A percentile compares a stretch with the other conserved stretches of the same genome.
Conservation (phyloP, 2,888 invertebrate species). For the Listrodromus nycthemerus region DNA sequence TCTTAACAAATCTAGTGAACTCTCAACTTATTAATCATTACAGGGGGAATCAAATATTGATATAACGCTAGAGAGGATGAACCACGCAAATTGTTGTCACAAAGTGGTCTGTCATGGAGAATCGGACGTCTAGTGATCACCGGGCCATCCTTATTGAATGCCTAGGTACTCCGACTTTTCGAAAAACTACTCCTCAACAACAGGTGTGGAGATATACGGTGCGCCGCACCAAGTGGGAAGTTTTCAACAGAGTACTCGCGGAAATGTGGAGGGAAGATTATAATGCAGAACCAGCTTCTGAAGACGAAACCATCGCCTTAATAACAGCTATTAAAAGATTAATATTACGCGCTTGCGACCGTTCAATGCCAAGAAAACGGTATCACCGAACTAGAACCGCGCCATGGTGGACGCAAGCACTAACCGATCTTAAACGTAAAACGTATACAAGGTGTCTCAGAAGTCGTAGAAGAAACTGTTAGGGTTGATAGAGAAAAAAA, state of each 20-base stretch:
- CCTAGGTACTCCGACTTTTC: no score
- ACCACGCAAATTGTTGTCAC: not conserved
- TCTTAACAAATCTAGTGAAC: conserved; percentile 3
- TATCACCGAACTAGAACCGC: not conserved
- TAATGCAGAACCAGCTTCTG: no score
- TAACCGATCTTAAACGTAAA: not conserved
- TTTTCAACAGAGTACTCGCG: no score
- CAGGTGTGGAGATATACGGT: not conserved
- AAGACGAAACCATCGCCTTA: not conserved
- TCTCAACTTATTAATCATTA: not conserved
- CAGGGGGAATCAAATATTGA: conserved; percentile 1
- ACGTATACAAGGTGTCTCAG: no score
- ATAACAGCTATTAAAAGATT: not conserved
- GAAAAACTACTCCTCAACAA: no score
- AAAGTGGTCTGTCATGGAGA: not conserved
- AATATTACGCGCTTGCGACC: not conserved
- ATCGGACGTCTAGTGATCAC: not conserved
- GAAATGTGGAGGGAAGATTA: no score
- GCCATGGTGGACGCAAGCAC: not conserved
- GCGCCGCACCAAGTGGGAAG: not conserved
- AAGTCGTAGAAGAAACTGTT: no score
- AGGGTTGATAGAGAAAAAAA: no score
- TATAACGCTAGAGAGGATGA: not conserved
- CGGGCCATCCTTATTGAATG: not conserved
- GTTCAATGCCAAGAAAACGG: not conserved